phyloP scores from a whole-genome alignment of 2,113 vertebrate species.

The Progne subis region DNA sequence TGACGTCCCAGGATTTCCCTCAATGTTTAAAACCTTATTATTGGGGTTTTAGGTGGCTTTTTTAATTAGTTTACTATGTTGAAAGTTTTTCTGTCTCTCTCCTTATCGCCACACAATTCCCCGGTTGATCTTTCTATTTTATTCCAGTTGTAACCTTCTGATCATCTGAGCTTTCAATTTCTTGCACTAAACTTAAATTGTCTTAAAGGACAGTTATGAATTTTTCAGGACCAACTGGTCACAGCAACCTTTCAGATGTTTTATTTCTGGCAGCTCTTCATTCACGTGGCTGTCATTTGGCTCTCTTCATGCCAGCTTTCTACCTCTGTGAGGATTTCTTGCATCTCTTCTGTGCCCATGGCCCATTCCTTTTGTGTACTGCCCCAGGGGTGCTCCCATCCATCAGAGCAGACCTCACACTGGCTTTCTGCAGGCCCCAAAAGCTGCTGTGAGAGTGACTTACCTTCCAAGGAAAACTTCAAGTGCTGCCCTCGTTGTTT shows the following conservation, averaged over 20 bases:
- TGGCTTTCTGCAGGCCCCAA: neutral
- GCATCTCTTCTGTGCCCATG: neutral
- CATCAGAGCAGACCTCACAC: fast-evolving
- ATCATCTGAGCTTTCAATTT: neutral
- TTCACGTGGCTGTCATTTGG: neutral
- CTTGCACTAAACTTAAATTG: neutral
- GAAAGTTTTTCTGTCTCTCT: neutral
- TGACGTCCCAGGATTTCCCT: neutral
- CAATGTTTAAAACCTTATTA: neutral
- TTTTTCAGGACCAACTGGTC: neutral
- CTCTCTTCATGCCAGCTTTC: neutral
- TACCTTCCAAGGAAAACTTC: neutral
- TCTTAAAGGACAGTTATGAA: neutral
- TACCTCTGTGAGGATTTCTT: neutral
- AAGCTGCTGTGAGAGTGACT: neutral
- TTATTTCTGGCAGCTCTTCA: neutral
- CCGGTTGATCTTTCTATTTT: neutral
- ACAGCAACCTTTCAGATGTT: neutral
- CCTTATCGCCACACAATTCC: fast-evolving
- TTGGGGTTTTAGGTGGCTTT: fast-evolving
- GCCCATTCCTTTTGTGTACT: fast-evolving
- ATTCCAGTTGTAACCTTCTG: neutral
- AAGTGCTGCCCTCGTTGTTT: neutral
- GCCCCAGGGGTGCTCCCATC: neutral
- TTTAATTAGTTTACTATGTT: neutral